Percentiles rank a stretch among this genome's conserved stretches.
These are phyloP conservation scores for Drosophila pseudotalamancana DNA, from an alignment of 2,888 invertebrate species.

Conservation along the genomic window DNA sequence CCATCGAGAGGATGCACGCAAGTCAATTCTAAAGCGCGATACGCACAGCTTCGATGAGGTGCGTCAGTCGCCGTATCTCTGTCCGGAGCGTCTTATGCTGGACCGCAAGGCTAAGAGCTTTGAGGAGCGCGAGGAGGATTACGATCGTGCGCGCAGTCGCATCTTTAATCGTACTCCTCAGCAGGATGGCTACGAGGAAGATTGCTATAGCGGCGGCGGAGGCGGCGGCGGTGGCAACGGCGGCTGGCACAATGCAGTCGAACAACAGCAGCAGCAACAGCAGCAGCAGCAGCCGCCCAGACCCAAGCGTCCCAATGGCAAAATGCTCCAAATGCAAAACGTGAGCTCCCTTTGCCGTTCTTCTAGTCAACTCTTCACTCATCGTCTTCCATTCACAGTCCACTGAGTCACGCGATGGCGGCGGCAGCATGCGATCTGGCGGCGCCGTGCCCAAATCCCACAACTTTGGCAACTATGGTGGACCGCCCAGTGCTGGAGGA, in stretches of 20 bases:
- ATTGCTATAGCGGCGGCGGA: constrained; percentile 61
- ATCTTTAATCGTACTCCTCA: constrained; percentile 87
- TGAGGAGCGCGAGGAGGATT: constrained; percentile 96
- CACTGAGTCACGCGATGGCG: constrained; percentile 80
- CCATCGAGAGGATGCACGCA: constrained; percentile 88
- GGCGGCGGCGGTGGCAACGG: constrained; percentile 49
- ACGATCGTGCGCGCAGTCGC: constrained; percentile 92
- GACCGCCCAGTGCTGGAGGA: constrained; percentile 86
- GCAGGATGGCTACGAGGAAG: constrained; percentile 74
- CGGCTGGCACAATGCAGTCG: constrained; percentile 69
- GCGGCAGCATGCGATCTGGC: constrained; percentile 75
- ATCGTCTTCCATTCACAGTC: constrained; percentile 50
- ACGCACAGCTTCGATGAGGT: constrained; percentile 92
- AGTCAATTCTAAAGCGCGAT: constrained; percentile 93
- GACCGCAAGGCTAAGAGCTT: constrained; percentile 92
- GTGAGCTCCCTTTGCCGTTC: constrained; percentile 45
- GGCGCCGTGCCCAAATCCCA: constrained; percentile 91
- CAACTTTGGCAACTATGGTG: constrained; percentile 94
- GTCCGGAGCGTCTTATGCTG: constrained; percentile 88
- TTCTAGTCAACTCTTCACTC: neutral
- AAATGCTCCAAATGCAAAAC: constrained; percentile 83
- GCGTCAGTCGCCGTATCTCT: constrained; percentile 84
- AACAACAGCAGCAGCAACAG: constrained; percentile 62
- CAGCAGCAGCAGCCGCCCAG: constrained; percentile 65
- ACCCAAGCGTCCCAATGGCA: constrained; percentile 81